These are phyloP conservation scores for Lepisosteus oculatus DNA, from an alignment of 2,113 vertebrate genomes.

Conservation along the genomic window DNA sequence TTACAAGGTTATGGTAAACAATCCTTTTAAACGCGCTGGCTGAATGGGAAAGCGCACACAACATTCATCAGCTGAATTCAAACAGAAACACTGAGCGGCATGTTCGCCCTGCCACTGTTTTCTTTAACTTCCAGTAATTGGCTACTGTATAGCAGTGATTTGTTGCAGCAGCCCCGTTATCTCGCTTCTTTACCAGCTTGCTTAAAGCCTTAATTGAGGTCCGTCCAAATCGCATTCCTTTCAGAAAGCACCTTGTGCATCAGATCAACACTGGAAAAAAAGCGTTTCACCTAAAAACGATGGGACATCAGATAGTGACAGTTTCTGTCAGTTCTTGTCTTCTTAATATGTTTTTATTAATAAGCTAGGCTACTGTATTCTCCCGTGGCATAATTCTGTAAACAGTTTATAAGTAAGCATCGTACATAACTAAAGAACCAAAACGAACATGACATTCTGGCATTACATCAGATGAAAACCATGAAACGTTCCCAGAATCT, in stretches of 20 bases:
- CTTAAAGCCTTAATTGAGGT: conserved; percentile 43
- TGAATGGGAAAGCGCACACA: conserved; percentile 54
- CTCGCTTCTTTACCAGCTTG: conserved; percentile 33
- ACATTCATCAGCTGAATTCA: conserved; percentile 73
- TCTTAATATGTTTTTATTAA: too few species aligned
- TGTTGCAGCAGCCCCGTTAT: conserved; percentile 34
- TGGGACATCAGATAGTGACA: too few species aligned
- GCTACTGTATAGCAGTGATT: conserved; percentile 31
- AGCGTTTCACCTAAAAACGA: too few species aligned
- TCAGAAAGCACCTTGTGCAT: background rate
- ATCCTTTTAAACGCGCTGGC: conserved; percentile 59
- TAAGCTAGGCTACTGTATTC: too few species aligned
- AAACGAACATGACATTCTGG: too few species aligned
- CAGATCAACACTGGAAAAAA: too few species aligned
- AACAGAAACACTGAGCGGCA: conserved; percentile 44
- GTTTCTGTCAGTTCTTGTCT: too few species aligned
- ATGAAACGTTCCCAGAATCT: too few species aligned
- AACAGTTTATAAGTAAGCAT: too few species aligned
- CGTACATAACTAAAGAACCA: too few species aligned
- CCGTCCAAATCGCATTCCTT: conserved; percentile 11
- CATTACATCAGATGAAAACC: too few species aligned
- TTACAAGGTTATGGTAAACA: conserved; percentile 81
- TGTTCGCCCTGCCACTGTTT: conserved; percentile 26
- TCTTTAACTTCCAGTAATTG: conserved; percentile 54
- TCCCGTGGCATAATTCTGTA: too few species aligned